phyloP scores from a whole-genome alignment of 2,113 vertebrate species.

The Syrmaticus mikado region DNA sequence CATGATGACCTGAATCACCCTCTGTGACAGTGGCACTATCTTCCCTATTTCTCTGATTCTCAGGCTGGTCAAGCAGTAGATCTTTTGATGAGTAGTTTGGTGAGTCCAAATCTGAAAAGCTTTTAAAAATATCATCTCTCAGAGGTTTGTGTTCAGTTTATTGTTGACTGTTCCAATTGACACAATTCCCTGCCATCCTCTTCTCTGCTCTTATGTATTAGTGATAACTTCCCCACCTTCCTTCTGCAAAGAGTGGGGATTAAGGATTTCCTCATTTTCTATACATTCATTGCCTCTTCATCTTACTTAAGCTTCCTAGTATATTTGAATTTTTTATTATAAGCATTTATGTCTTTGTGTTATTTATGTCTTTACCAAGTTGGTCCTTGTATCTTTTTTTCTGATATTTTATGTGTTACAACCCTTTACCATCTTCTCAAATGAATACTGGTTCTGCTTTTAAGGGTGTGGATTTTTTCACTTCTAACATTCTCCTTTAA shows the following conservation, averaged over 20 bases:
- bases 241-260: background rate
- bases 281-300: background rate
- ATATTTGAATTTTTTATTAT: background rate
- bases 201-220: background rate
- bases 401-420: background rate
- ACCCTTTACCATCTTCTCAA: background rate
- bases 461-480: rapidly evolving
- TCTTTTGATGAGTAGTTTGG: background rate
- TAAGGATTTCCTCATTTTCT: background rate
- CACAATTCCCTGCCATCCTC: background rate
- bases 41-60: background rate
- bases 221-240: background rate
- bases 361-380: background rate
- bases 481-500: background rate
- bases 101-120: background rate
- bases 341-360: background rate
- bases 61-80: background rate
- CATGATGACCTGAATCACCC: no score
- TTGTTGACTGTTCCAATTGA: background rate
- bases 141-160: background rate
- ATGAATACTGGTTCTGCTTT: background rate
- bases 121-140: background rate
- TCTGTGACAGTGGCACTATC: background rate
- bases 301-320: background rate
- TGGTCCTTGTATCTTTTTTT: background rate